Evolutionary conservation across 2,797 vertebrate genomes (phyloP), one percentile per base, ranked within the genome.

Genomic region (Tenualosa ilisha): DNA sequence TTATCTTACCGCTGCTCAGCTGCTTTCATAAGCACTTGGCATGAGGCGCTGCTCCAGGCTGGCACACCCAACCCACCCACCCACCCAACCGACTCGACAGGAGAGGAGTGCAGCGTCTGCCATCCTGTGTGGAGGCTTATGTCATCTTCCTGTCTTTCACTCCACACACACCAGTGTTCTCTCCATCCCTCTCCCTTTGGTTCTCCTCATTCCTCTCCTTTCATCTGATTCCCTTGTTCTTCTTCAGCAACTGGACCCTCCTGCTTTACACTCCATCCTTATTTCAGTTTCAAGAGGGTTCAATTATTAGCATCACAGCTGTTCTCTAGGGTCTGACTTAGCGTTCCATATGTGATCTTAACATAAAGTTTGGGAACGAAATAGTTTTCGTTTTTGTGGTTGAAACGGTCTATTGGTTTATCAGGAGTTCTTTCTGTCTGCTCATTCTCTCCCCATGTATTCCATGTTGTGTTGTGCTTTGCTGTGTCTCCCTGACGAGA

Each of bases 371-470:
- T 51, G 50, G 7, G 50, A 51, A 46, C 46, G 1, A 46, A 46
- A 46, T 53, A 12, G 11, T 13, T 54, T 15, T 54, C 15, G 11
- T 17, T 54, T 15, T 54, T 54, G 11, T 20, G 7, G 50, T 59
- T 59, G 20, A 59, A 59, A 22, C 56, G 2, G 7, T 24, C n/a
- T 24, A 37, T 68, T 13, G 2, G 24, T 37, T 26, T 20, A 12
- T 65, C 26, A 12, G 26, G 24, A 12, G 3, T 24, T 31, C 24
- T 68, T 68, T 37, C 63, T 37, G 26, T 68, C 63, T 12, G 31
- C 26, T 68, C 43, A 68, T 9, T 56, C 83, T 54, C 0, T 37
- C 87, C 85, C 89, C 90, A 93, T 89, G 91, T 91, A 88, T 90
- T 68, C 87, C 26, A 37, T 89, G 91, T 90, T 91, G 88, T 26